Evolutionary conservation across 2,888 invertebrate genomes (phyloP), one percentile per base, ranked within the genome.

Genomic region (Parnassius apollo): DNA sequence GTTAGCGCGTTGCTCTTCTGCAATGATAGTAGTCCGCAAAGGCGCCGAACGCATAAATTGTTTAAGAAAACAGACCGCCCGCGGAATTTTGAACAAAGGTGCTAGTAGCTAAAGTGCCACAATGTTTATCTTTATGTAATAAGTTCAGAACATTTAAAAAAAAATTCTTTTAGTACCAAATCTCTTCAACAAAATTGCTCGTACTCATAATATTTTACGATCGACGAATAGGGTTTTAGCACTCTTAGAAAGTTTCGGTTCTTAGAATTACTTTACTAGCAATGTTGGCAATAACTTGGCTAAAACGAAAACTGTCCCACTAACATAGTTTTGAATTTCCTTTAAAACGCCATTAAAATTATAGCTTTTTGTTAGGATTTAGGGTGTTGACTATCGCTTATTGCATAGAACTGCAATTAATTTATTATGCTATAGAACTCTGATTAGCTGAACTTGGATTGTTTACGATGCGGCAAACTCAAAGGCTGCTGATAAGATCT

Each of bases 41-140:
- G 83, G 80, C 80, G 82, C 86, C 85, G 85, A 75, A 68, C 77
- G 68, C 80, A 86, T 89, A 88, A 88, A 90, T 88, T 86, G 83
- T 74, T 84, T 84, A 81, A 78, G 79, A 76, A 83, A 82, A 80
- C 73, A 71, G 87, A 86, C 86, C 88, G 84, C 88, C 83, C 85
- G 80, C 82, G 65, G 73, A 71, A 75, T 70, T 68, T 70, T 67
- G 71, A 70, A 44, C 53, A 61, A 61, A 61, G 42, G 53, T 57
- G 44, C 8, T 44, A 42, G 54, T 49, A 42, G 42, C 12, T 82
- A 81, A 83, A 82, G 82, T 80, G 76, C 62, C 57, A 67, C 69
- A 55, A 22, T 44, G 35, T 7, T 35, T 35, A 35, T 35, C 25
- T 25, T 2, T 1, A 35, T 35, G 7, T 35, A 35, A 35, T 35